Evolutionary conservation across 2,888 invertebrate genomes (phyloP), one percentile per base, ranked within the genome.

Genomic region (Tachina lurida): DNA sequence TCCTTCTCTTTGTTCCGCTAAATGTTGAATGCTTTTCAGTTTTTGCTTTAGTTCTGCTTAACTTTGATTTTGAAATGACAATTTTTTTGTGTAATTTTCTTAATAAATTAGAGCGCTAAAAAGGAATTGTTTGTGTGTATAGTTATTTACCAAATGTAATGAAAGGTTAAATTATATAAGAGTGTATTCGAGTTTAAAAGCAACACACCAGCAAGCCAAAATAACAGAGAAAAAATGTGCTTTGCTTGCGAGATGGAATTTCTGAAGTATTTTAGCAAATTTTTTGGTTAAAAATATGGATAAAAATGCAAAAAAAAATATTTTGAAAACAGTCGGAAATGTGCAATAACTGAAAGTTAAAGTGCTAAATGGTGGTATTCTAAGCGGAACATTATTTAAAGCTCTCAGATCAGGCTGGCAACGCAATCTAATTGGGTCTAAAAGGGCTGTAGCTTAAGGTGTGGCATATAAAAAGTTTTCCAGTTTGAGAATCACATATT

Each of bases 131-230:
- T n/a, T 31, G 13, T 56, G 56, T 22, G 49, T 31, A 31, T 31
- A 31, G 3, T 4, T 31, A 4, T 4, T 31, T 4, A 4, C 31
- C 0, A 80, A 73, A 67, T 56, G 31, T 63, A 81, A 81, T 73
- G 63, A 85, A 70, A 81, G 81, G 73, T 85, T 85, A 78, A 85
- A 81, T 81, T 68, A 45, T 78, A 65, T 77, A 73, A 17, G 22
- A 58, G 43, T 49, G 17, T 65, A 22, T 60, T 67, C 71, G 71
- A 63, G 56, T 76, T 70, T 19, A 74, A 54, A 9, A 19, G 12
- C 13, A 45, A 60, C 39, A 52, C 22, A 58, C 43, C 63, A 10
- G 41, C 49, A 45, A 31, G 13, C 8, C 31, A 17, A 65, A 70
- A 49, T 1, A 58, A 10, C 10, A 58, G n/a, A 43, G 22, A 41